Conservation (phyloP, 2,113 vertebrate genomes). For the Syngnathus typhle region DNA sequence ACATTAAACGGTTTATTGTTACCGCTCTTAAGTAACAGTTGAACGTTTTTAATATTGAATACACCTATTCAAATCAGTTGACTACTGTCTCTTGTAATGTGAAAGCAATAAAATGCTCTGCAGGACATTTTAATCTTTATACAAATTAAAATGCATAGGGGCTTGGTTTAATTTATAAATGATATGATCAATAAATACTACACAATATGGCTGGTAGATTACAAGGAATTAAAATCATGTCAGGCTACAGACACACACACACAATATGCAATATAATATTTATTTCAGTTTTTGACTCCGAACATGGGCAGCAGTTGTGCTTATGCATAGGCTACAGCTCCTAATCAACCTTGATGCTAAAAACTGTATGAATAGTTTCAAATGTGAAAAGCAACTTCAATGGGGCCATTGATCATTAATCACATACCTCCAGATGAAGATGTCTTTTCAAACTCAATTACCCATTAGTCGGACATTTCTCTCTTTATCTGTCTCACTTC, state of each 20-base stretch:
- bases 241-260: conserved; percentile 14
- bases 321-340: background rate
- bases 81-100: background rate
- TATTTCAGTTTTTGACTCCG: conserved; percentile 45
- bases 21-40: background rate
- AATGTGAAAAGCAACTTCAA: conserved; percentile 37
- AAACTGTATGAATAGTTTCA: conserved; percentile 42
- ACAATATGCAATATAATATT: conserved; percentile 18
- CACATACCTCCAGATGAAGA: conserved; percentile 50
- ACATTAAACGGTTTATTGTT: background rate
- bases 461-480: conserved; percentile 62
- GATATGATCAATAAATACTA: background rate
- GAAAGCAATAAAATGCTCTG: background rate
- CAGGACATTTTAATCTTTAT: background rate
- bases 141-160: background rate
- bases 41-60: background rate
- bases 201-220: background rate
- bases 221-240: conserved; percentile 1
- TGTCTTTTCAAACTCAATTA: conserved; percentile 70
- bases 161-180: background rate
- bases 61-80: background rate
- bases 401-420: conserved; percentile 59
- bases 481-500: conserved; percentile 58
- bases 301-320: conserved; percentile 16
- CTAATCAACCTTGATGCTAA: conserved; percentile 46